Evolutionary conservation across 2,797 vertebrate genomes (phyloP).

Genomic region (Aeoliscus strigatus): DNA sequence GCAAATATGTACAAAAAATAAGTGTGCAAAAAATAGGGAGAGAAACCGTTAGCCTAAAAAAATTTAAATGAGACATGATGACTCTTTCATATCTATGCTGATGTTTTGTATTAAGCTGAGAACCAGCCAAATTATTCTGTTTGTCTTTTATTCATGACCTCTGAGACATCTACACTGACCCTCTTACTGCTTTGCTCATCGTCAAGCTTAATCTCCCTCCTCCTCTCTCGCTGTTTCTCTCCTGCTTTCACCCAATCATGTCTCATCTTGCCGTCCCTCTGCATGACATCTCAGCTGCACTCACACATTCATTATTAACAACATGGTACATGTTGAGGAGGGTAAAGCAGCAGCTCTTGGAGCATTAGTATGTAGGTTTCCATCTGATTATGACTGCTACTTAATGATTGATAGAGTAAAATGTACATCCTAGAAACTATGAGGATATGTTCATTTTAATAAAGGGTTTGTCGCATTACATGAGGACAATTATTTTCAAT

Average conservation of each 20-base stretch:
- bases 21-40: neutral
- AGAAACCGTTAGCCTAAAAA: too few species aligned
- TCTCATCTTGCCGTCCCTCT: slow-evolving; percentile 25
- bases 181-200: slow-evolving; percentile 48
- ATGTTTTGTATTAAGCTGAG: slow-evolving; percentile 27
- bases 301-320: slow-evolving; percentile 46
- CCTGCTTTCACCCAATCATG: slow-evolving; percentile 38
- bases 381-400: slow-evolving; percentile 30
- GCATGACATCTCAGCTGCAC: slow-evolving; percentile 32
- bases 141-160: slow-evolving; percentile 63
- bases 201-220: slow-evolving; percentile 29
- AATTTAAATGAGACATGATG: slow-evolving; percentile 9
- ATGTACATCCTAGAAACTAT: slow-evolving; percentile 22
- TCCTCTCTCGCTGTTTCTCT: slow-evolving; percentile 10
- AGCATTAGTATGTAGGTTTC: slow-evolving; percentile 23
- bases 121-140: slow-evolving; percentile 48
- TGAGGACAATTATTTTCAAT: slow-evolving; percentile 6
- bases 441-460: slow-evolving; percentile 7
- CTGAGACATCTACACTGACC: slow-evolving; percentile 44
- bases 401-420: slow-evolving; percentile 23
- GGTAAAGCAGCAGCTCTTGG: slow-evolving; percentile 11
- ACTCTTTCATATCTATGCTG: slow-evolving; percentile 45
- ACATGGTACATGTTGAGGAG: slow-evolving; percentile 30
- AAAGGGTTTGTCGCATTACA: slow-evolving; percentile 11
- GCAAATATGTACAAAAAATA: neutral